These are phyloP conservation scores for Pan troglodytes DNA, from an alignment of 2,113 vertebrate species.

Conservation along the genomic window DNA sequence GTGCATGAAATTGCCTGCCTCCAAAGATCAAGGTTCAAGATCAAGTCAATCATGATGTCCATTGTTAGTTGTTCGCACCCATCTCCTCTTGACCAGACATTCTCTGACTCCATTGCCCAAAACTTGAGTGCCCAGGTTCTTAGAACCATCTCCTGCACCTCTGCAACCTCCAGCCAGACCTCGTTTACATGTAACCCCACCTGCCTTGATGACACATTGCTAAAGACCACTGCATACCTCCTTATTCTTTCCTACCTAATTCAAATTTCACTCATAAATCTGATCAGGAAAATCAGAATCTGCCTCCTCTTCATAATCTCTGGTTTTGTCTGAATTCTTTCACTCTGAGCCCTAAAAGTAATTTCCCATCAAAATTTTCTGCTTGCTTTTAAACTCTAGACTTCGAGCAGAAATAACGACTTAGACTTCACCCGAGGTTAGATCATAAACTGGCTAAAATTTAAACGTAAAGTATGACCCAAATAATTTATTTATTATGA, in stretches of 20 bases:
- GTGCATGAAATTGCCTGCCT: not conserved
- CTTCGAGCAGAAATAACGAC: not conserved
- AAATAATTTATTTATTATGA: not conserved
- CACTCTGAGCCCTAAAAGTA: not conserved
- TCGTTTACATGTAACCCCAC: not conserved
- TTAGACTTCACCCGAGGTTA: not conserved
- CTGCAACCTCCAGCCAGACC: not conserved
- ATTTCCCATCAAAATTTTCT: not conserved
- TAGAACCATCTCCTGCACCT: not conserved
- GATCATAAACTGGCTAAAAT: not conserved
- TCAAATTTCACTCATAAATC: not conserved
- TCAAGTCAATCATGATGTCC: not conserved
- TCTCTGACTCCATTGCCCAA: not conserved
- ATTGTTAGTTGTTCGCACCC: not conserved
- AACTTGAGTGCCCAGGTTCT: not conserved
- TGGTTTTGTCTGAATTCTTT: slow-evolving; percentile 13
- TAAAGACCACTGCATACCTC: not conserved
- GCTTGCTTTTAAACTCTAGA: not conserved
- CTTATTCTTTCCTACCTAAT: not conserved
- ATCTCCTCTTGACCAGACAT: not conserved
- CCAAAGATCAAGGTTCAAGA: not conserved
- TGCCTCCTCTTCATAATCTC: not conserved
- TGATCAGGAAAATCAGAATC: not conserved
- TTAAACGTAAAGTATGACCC: not conserved
- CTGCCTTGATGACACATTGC: not conserved